Evolutionary conservation across 2,888 invertebrate genomes (phyloP).

Genomic region (Adineta ricciae): DNA sequence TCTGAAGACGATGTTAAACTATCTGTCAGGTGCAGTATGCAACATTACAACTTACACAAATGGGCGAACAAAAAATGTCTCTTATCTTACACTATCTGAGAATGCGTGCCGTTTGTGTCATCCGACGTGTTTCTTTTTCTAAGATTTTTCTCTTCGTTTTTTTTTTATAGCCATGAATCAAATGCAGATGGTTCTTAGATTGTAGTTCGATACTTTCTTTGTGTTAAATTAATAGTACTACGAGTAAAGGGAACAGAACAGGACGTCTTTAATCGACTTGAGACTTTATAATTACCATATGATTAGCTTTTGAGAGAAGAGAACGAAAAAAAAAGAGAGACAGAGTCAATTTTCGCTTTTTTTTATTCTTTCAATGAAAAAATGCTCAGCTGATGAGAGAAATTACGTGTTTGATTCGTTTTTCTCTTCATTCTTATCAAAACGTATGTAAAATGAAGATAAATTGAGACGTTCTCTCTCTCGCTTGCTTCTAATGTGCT

Average conservation of each 20-base stretch:
- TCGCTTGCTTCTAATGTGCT: neutral
- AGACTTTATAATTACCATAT: neutral
- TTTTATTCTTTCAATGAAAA: neutral
- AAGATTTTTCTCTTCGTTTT: neutral
- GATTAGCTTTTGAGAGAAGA: neutral
- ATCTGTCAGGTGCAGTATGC: neutral
- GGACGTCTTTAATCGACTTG: neutral
- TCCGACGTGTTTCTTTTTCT: neutral
- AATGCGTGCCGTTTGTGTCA: neutral
- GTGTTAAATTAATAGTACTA: neutral
- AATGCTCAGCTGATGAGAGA: neutral
- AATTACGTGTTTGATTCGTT: neutral
- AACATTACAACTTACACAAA: neutral
- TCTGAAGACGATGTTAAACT: neutral
- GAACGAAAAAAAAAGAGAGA: neutral
- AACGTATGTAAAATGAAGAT: neutral
- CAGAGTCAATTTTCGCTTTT: neutral
- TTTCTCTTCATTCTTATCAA: neutral
- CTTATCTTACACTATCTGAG: slow-evolving; percentile 13
- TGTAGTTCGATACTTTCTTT: neutral
- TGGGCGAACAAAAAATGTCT: neutral
- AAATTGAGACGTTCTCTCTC: neutral
- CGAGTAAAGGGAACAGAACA: neutral
- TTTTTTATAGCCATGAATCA: neutral
- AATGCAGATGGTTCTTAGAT: neutral